These are phyloP conservation scores for Apamea monoglypha DNA, from an alignment of 2,888 invertebrate genomes.

Conservation along the genomic window DNA sequence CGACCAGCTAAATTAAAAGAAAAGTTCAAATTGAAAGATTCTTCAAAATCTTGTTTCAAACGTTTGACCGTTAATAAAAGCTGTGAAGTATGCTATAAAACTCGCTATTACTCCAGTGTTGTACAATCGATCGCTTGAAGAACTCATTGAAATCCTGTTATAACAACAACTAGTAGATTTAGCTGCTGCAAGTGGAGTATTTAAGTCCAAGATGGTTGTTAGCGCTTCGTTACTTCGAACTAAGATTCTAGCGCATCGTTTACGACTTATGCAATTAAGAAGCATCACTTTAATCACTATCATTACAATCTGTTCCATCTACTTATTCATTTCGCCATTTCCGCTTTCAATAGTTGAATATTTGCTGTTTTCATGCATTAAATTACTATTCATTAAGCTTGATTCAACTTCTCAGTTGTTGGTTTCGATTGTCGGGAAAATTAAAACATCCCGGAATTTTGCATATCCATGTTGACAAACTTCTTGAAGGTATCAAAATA, in stretches of 20 bases:
- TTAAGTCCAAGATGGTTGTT: conserved; percentile 13
- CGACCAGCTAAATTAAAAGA: not conserved
- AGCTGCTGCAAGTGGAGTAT: conserved; percentile 3
- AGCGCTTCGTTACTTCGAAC: conserved; percentile 9
- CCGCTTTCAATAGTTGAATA: not conserved
- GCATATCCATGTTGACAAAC: not conserved
- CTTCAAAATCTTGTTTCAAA: conserved; percentile 2
- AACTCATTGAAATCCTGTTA: conserved; percentile 37
- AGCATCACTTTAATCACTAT: not conserved
- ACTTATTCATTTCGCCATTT: not conserved
- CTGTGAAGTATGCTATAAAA: conserved; percentile 29
- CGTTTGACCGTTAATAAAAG: conserved; percentile 35
- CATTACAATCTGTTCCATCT: not conserved
- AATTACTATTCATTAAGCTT: not conserved
- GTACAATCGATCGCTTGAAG: conserved; percentile 24
- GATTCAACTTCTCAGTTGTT: not conserved
- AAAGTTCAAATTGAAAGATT: conserved; percentile 12
- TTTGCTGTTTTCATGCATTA: too few relatives aligned
- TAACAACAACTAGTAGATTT: conserved; percentile 6
- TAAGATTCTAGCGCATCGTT: not conserved
- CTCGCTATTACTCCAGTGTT: conserved; percentile 10
- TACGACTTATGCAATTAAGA: not conserved
- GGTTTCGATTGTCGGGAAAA: not conserved
- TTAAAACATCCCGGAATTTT: not conserved
- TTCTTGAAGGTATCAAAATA: not conserved